Percentiles rank a stretch among this genome's conserved stretches.
phyloP scores from a whole-genome alignment of 2,113 vertebrate genomes.

The Campylorhamphus procurvoides region DNA sequence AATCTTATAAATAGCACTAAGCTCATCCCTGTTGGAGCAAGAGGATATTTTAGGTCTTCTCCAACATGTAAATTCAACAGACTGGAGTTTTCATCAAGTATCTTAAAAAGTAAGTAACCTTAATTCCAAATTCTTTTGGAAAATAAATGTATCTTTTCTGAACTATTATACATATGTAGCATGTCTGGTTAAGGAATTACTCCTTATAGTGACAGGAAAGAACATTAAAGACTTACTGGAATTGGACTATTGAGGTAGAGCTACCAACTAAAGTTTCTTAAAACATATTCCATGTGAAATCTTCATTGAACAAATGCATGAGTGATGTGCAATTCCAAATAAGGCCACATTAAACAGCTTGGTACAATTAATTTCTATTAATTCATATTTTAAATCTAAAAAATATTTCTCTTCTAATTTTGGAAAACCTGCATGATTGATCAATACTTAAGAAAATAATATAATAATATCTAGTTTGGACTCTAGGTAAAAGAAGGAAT shows the following conservation, averaged over 20 bases:
- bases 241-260: neutral
- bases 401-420: slow-evolving; percentile 1
- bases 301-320: slow-evolving; percentile 22
- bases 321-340: slow-evolving; percentile 8
- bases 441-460: neutral
- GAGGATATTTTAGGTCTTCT: slow-evolving; percentile 53
- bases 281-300: neutral
- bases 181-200: neutral
- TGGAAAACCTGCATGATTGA: neutral
- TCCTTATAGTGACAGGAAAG: neutral
- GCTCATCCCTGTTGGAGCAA: slow-evolving; percentile 48
- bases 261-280: neutral
- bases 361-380: neutral
- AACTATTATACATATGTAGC: neutral
- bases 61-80: slow-evolving; percentile 11
- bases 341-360: slow-evolving; percentile 5
- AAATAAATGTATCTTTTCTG: neutral
- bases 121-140: neutral
- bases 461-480: neutral
- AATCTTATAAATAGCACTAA: slow-evolving; percentile 70
- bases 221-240: neutral
- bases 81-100: slow-evolving; percentile 27
- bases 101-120: slow-evolving; percentile 69
- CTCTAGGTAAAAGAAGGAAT: slow-evolving; percentile 31
- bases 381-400: neutral